phyloP scores from a whole-genome alignment of 1,140 invertebrate genomes.

The Stegodyphus dumicola region DNA sequence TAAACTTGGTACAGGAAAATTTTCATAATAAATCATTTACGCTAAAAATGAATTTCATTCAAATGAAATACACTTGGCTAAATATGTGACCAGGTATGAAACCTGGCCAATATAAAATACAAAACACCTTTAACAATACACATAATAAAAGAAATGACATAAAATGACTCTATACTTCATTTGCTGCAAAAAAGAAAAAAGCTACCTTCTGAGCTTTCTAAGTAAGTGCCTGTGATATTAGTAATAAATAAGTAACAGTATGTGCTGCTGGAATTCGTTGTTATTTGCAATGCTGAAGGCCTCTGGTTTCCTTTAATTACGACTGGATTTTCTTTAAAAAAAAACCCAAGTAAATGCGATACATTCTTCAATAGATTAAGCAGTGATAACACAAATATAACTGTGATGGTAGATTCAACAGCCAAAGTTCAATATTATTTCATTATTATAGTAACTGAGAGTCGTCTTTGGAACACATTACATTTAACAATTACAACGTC shows the following conservation, averaged over 20 bases:
- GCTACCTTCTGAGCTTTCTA: constrained; percentile 31
- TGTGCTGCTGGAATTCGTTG: constrained; percentile 49
- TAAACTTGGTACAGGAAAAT: too few relatives aligned
- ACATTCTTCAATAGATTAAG: constrained; percentile 25
- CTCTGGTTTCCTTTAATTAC: constrained; percentile 46
- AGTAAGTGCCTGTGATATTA: constrained; percentile 31
- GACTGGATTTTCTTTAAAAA: constrained; percentile 31
- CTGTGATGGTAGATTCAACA: constrained; percentile 39
- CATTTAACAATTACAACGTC: constrained; percentile 58
- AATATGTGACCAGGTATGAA: constrained; percentile 31
- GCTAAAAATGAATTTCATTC: too few relatives aligned
- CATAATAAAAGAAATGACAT: constrained; percentile 16
- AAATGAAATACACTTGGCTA: constrained; percentile 39
- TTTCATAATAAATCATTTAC: too few relatives aligned
- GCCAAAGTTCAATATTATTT: constrained; percentile 36
- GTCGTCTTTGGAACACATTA: constrained; percentile 43
- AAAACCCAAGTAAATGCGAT: constrained; percentile 29
- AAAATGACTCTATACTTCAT: constrained; percentile 17
- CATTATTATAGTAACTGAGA: constrained; percentile 41
- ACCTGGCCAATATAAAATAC: constrained; percentile 33
- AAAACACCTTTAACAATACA: not conserved
- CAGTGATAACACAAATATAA: constrained; percentile 54
- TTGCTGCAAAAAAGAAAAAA: not conserved
- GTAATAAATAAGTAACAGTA: constrained; percentile 40
- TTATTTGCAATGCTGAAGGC: constrained; percentile 48